A percentile compares a stretch with the other conserved stretches of the same genome.
phyloP scores from a whole-genome alignment of 2,797 vertebrate species.

The Aldrovandia affinis region DNA sequence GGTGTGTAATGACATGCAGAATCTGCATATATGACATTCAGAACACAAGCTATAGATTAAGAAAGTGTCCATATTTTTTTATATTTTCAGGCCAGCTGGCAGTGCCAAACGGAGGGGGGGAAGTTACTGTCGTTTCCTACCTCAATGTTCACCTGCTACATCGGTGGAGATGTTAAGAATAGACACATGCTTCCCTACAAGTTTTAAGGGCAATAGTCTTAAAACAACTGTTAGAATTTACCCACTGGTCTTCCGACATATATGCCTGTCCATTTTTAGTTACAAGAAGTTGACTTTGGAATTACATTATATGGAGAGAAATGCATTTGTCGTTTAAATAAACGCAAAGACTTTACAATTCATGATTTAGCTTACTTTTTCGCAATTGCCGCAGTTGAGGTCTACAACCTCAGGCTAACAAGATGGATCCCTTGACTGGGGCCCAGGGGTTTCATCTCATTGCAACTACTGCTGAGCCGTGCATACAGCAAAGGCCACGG shows the following conservation, averaged over 20 bases:
- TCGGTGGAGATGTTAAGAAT: not conserved
- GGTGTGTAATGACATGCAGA: too few species aligned
- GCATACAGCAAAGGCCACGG: not conserved
- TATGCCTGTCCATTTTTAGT: not conserved
- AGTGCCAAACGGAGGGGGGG: too few species aligned
- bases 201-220: too few species aligned
- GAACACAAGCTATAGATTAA: too few species aligned
- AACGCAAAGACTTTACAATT: not conserved
- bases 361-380: too few species aligned
- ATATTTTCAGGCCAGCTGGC: too few species aligned
- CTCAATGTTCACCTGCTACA: not conserved
- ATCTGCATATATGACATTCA: too few species aligned
- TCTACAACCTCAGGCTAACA: too few species aligned
- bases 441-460: not conserved
- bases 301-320: not conserved
- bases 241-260: not conserved
- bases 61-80: too few species aligned
- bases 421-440: not conserved
- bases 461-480: not conserved
- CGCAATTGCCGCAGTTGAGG: too few species aligned
- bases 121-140: not conserved
- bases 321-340: not conserved
- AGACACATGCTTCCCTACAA: too few species aligned
- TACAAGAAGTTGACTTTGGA: not conserved
- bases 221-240: too few species aligned